Conservation (phyloP, 2,113 vertebrate genomes). For the Daphoenositta chrysoptera region DNA sequence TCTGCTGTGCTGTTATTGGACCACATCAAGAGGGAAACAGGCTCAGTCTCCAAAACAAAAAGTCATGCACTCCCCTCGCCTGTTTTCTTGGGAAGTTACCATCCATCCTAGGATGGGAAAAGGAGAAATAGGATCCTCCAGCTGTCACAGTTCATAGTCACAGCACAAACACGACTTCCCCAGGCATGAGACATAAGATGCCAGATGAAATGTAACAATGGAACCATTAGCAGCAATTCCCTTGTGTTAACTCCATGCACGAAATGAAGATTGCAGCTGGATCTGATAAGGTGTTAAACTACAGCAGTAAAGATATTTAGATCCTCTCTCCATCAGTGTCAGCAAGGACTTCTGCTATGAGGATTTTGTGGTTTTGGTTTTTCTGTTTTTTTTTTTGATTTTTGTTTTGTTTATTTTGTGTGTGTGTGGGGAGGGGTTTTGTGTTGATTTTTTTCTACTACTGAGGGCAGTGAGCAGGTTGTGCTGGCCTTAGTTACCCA, state of each 20-base stretch:
- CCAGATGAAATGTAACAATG: neutral
- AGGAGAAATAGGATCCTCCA: neutral
- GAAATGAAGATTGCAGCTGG: neutral
- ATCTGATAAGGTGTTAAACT: neutral
- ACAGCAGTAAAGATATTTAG: neutral
- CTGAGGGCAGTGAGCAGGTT: neutral
- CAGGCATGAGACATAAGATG: neutral
- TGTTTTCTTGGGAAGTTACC: neutral
- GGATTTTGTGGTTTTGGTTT: neutral
- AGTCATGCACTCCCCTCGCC: fast-evolving
- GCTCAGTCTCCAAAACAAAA: neutral
- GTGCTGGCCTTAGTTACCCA: neutral
- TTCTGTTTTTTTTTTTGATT: fast-evolving
- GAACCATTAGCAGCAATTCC: fast-evolving
- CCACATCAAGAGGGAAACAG: neutral
- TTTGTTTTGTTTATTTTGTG: neutral
- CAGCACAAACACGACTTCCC: neutral
- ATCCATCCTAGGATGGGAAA: neutral
- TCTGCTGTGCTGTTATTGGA: neutral
- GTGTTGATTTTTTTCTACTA: no score
- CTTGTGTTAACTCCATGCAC: neutral
- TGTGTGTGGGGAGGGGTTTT: fast-evolving
- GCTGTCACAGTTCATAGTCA: neutral
- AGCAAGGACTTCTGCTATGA: neutral
- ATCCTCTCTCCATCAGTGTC: neutral